phyloP scores from a whole-genome alignment of 2,113 vertebrate species.

The Lichenostomus cassidix region DNA sequence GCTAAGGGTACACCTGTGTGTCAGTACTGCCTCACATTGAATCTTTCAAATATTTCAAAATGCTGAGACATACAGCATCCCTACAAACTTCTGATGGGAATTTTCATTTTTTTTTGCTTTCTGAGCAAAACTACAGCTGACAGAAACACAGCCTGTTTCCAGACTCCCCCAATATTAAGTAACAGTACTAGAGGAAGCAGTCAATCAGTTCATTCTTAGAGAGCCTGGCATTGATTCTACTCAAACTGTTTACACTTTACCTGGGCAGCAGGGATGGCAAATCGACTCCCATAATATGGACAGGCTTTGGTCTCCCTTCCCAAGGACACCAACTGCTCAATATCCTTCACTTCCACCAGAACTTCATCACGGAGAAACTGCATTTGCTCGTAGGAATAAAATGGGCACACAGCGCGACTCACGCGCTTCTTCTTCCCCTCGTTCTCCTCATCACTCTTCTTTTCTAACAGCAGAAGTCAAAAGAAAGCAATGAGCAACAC shows the following conservation, averaged over 20 bases:
- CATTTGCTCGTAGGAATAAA: slow-evolving; percentile 80
- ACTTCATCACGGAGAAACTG: slow-evolving; percentile 85
- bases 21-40: not conserved
- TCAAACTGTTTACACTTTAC: not conserved
- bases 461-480: slow-evolving; percentile 57
- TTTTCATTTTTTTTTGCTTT: not conserved
- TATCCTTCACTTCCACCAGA: slow-evolving; percentile 85
- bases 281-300: slow-evolving; percentile 90
- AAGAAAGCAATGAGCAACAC: not conserved
- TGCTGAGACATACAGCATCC: not conserved
- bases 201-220: not conserved
- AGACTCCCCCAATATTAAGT: not conserved
- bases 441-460: slow-evolving; percentile 45
- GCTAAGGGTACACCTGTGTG: not conserved
- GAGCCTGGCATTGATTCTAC: not conserved
- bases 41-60: not conserved
- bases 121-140: not conserved
- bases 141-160: not conserved
- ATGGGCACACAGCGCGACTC: slow-evolving; percentile 77
- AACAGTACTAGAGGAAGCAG: not conserved
- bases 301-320: slow-evolving; percentile 83
- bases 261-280: slow-evolving; percentile 87
- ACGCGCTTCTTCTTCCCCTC: slow-evolving; percentile 74
- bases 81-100: not conserved
- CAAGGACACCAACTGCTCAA: slow-evolving; percentile 86